These are phyloP conservation scores for Athrips mouffetella DNA, from an alignment of 2,888 invertebrate genomes.

Conservation along the genomic window DNA sequence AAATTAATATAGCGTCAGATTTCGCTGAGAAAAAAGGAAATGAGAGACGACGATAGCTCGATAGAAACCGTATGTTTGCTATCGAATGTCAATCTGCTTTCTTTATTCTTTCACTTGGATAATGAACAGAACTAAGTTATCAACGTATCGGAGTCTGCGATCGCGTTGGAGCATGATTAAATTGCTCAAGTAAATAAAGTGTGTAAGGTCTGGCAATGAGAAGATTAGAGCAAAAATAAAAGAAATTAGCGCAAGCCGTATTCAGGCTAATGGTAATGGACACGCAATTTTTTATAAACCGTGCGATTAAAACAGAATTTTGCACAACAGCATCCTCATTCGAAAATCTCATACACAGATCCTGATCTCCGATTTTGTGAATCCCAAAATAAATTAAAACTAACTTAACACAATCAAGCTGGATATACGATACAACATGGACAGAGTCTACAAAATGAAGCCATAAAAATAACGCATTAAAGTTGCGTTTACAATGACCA, in stretches of 20 bases:
- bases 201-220: not conserved
- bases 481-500: constrained; percentile 40
- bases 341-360: constrained; percentile 32
- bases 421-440: constrained; percentile 35
- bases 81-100: constrained; percentile 20
- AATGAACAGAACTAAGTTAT: not conserved
- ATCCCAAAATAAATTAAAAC: constrained; percentile 62
- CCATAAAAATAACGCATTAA: constrained; percentile 32
- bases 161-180: not conserved
- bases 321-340: constrained; percentile 7
- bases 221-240: not conserved
- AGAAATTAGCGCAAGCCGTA: constrained; percentile 6
- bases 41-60: no score
- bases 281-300: not conserved
- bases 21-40: constrained; percentile 34
- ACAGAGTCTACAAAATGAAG: constrained; percentile 30
- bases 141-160: not conserved
- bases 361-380: constrained; percentile 44
- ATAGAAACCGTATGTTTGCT: constrained; percentile 38
- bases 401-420: constrained; percentile 50
- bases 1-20: constrained; percentile 46
- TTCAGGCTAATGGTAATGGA: not conserved
- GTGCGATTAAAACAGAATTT: not conserved
- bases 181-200: no score
- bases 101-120: constrained; percentile 26